Evolutionary conservation across 2,797 vertebrate species (phyloP).

Genomic region (Lacerta viridis): DNA sequence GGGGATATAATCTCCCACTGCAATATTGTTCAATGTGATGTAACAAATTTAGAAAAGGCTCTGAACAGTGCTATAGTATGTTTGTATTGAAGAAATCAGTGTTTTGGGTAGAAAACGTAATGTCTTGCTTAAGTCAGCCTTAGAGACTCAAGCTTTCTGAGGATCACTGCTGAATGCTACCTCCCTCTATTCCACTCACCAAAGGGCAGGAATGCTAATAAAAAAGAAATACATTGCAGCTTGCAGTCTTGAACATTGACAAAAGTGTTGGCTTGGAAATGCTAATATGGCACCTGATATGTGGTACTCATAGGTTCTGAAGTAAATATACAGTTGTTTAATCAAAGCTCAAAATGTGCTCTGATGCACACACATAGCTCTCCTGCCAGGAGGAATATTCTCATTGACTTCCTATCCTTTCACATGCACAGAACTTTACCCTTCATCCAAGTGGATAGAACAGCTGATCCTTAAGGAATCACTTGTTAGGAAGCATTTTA

Average conservation of each 20-base stretch:
- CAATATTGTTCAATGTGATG: neutral
- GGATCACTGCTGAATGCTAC: neutral
- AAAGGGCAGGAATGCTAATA: fast-evolving
- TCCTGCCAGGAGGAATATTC: neutral
- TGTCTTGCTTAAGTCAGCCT: slow-evolving; percentile 6
- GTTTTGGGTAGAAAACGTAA: neutral
- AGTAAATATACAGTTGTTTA: neutral
- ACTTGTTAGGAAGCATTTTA: neutral
- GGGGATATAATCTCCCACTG: neutral
- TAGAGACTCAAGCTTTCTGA: neutral
- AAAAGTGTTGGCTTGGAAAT: neutral
- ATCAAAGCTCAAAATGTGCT: too few relatives aligned
- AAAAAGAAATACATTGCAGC: neutral
- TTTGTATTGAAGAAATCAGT: neutral
- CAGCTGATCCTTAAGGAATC: neutral
- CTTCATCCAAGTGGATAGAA: too few relatives aligned
- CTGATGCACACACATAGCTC: neutral
- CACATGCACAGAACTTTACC: neutral
- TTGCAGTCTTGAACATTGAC: neutral
- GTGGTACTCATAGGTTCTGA: neutral
- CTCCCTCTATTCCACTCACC: neutral
- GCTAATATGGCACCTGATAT: neutral
- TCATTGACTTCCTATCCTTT: neutral
- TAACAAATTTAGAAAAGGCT: neutral
- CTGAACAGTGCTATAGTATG: neutral